These are phyloP conservation scores for Champsocephalus esox DNA, from an alignment of 2,797 vertebrate genomes.

Conservation along the genomic window DNA sequence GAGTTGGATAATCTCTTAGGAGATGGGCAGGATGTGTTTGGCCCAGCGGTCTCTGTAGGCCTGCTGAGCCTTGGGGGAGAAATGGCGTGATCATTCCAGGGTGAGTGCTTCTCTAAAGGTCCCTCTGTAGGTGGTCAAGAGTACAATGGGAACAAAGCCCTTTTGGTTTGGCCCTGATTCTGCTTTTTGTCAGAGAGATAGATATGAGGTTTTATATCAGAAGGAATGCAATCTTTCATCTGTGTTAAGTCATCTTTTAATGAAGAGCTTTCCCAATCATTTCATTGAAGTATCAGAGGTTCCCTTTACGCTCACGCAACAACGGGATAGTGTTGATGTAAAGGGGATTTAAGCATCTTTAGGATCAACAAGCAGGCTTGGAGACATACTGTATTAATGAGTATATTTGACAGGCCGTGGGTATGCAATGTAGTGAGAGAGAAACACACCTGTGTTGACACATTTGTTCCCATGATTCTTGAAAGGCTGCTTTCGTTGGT, in stretches of 20 bases:
- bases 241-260: slow-evolving; percentile 65
- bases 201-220: slow-evolving; percentile 66
- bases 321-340: slow-evolving; percentile 52
- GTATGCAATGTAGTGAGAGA: slow-evolving; percentile 15
- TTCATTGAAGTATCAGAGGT: slow-evolving; percentile 26
- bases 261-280: slow-evolving; percentile 33
- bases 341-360: slow-evolving; percentile 58
- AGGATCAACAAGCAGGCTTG: slow-evolving; percentile 38
- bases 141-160: slow-evolving; percentile 78
- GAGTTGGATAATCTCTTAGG: slow-evolving; percentile 86
- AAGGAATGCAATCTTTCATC: slow-evolving; percentile 61
- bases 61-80: slow-evolving; percentile 73
- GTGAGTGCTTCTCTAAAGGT: slow-evolving; percentile 81
- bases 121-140: slow-evolving; percentile 83
- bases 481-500: slow-evolving; percentile 57
- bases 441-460: slow-evolving; percentile 62
- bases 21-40: slow-evolving; percentile 86
- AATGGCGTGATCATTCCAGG: slow-evolving; percentile 80
- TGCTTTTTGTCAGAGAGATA: slow-evolving; percentile 70
- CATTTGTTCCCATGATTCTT: slow-evolving; percentile 70
- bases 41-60: slow-evolving; percentile 74
- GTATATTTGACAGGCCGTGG: slow-evolving; percentile 20
- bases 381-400: slow-evolving; percentile 13
- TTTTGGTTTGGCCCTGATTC: slow-evolving; percentile 69
- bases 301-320: slow-evolving; percentile 1